phyloP scores from a whole-genome alignment of 2,797 vertebrate genomes.

The Menidia menidia region DNA sequence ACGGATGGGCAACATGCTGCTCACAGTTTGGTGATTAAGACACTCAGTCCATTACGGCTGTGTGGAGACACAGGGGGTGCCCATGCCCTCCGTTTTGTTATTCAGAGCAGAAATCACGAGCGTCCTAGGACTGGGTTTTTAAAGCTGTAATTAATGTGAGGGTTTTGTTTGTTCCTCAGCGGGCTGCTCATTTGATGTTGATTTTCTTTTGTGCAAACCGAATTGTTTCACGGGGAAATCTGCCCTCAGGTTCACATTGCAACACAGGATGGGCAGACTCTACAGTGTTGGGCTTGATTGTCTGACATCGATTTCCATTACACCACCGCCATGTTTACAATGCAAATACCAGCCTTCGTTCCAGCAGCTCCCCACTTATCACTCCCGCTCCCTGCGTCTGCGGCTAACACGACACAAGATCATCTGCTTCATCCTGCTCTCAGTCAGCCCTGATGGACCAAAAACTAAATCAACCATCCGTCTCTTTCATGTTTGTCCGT shows the following conservation, averaged over 20 bases:
- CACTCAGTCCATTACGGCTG: conserved; percentile 25
- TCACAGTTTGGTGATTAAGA: conserved; percentile 54
- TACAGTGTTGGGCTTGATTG: conserved; percentile 36
- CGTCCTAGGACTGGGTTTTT: conserved; percentile 20
- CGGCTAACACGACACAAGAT: conserved; percentile 48
- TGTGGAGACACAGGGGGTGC: conserved; percentile 39
- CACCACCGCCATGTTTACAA: conserved; percentile 56
- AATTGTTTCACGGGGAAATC: background rate
- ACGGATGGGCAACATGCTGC: conserved; percentile 46
- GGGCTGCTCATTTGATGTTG: conserved; percentile 10
- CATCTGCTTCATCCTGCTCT: conserved; percentile 37
- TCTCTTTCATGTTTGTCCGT: conserved; percentile 1
- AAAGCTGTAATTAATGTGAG: conserved; percentile 24
- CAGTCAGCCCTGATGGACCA: background rate
- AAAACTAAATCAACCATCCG: background rate
- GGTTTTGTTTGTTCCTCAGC: conserved; percentile 19
- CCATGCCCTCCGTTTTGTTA: conserved; percentile 42
- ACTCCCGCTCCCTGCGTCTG: conserved; percentile 31
- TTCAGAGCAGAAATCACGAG: conserved; percentile 34
- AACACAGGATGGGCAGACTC: conserved; percentile 21
- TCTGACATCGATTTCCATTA: conserved; percentile 63
- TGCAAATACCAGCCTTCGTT: conserved; percentile 28
- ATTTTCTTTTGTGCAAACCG: conserved; percentile 6
- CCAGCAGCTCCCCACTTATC: conserved; percentile 9
- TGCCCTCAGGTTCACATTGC: conserved; percentile 19